Evolutionary conservation across 2,797 vertebrate genomes (phyloP), one percentile per base, ranked within the genome.

Genomic region (Aplochiton taeniatus): DNA sequence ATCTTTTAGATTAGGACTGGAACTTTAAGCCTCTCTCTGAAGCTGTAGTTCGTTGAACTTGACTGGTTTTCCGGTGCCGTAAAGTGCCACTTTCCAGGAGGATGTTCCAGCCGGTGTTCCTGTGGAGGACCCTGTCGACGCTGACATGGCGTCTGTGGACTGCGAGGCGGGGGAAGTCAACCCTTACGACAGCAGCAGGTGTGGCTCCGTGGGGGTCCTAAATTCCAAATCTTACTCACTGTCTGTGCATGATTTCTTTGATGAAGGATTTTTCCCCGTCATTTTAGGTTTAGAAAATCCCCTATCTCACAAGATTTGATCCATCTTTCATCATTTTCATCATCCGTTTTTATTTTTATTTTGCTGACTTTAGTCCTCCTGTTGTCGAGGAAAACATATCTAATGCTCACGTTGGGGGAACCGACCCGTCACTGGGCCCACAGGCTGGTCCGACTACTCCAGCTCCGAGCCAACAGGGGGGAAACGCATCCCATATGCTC

Each of bases 371-470:
- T 64, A 89, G 73, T 73, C 88, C 80, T 80, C 88, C 89, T 3
- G 1, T 83, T 5, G 82, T 87, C 61, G 58, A 89, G 76, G 91
- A 93, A 73, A 92, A 91, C 82, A 85, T 61, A 13, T 88, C 87
- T 19, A 87, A 87, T 11, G 84, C 56, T 64, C 85, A 89, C 79
- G 70, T 72, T 0, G n/a, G 83, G 45, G 88, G 88, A 13, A 89
- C 88, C 54, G 76, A 85, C 54, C 74, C 76, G 14, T 16, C 85
- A 44, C 55, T 74, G 70, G 76, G 55, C 18, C 9, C 84, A 17
- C 58, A 73, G 14, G 44, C 64, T 3, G 61, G 4, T 61, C 78
- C 44, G 18, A n/a, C 66, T 76, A 4, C 68, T 7, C 77, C 65
- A 51, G 75, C 65, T 54, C 68, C 31, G 31, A 31, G 31, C 31